Percentiles rank a stretch among this genome's conserved stretches.
Conservation (phyloP, 35 echinoderm and acorn worm species). For the Ptychodera flava region DNA sequence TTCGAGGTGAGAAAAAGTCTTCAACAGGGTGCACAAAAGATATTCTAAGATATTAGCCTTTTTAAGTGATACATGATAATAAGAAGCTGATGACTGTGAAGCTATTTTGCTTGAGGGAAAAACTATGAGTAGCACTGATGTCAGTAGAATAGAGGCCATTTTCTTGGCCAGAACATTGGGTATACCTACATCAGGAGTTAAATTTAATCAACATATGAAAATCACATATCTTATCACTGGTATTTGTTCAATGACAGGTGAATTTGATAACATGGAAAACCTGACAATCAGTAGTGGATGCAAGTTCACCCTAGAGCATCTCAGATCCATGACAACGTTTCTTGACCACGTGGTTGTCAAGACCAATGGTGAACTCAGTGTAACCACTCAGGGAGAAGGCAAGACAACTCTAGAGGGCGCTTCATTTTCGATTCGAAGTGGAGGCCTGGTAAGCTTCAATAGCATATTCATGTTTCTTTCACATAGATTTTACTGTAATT, state of each 20-base stretch:
- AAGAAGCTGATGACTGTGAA: too few species aligned
- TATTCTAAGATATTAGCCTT: not conserved
- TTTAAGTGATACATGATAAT: not conserved
- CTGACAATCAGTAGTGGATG: slow-evolving; percentile 61
- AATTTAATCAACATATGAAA: too few species aligned
- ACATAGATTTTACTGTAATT: not conserved
- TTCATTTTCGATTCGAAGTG: slow-evolving; percentile 70
- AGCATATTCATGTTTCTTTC: not conserved
- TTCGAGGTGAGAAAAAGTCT: slow-evolving; percentile 68
- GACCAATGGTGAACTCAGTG: slow-evolving; percentile 63
- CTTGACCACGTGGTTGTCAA: slow-evolving; percentile 73
- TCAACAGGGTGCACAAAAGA: not conserved
- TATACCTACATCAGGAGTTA: too few species aligned
- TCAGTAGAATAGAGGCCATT: too few species aligned
- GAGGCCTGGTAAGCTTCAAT: slow-evolving; percentile 48
- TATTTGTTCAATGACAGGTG: too few species aligned
- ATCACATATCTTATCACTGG: too few species aligned
- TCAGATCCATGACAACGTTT: slow-evolving; percentile 12
- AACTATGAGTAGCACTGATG: too few species aligned
- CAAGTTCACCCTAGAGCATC: slow-evolving; percentile 58
- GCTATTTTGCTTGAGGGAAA: too few species aligned
- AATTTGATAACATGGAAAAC: slow-evolving; percentile 53
- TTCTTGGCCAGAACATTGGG: too few species aligned
- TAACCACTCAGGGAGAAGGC: slow-evolving; percentile 60
- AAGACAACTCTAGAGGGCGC: slow-evolving; percentile 58